These are phyloP conservation scores for Phrynocephalus versicolor DNA, from an alignment of 2,113 vertebrate species.

Conservation along the genomic window DNA sequence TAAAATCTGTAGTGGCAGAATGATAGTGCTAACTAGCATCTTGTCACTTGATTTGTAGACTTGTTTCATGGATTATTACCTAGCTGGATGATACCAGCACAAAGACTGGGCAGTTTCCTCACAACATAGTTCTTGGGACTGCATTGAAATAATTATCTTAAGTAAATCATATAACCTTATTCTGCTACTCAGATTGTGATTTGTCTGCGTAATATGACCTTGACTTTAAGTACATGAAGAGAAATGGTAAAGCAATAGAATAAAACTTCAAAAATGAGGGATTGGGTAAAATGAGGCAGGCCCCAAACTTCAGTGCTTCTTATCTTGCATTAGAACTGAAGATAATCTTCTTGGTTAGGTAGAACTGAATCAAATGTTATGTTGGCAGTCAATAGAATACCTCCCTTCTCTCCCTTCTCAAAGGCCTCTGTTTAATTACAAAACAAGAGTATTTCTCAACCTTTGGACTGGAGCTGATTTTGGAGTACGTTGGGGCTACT, in stretches of 20 bases:
- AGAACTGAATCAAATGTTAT: too few species aligned
- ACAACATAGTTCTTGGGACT: conserved; percentile 51
- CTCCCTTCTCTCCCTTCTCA: too few species aligned
- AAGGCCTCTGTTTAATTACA: too few species aligned
- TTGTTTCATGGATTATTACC: conserved; percentile 61
- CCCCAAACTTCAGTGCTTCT: too few species aligned
- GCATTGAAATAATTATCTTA: conserved; percentile 32
- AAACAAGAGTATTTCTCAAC: too few species aligned
- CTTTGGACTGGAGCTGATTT: too few species aligned
- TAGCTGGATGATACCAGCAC: conserved; percentile 46
- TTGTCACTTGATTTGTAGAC: conserved; percentile 54
- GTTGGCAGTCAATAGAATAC: too few species aligned
- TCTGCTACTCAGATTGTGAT: conserved; percentile 24
- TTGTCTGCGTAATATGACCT: conserved; percentile 41
- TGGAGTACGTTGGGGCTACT: too few species aligned
- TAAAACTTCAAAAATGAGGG: too few species aligned
- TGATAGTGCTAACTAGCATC: conserved; percentile 47
- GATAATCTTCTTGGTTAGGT: too few species aligned
- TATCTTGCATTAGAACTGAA: too few species aligned
- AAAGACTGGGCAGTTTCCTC: conserved; percentile 55
- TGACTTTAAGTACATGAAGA: conserved; percentile 49
- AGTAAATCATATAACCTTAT: conserved; percentile 12
- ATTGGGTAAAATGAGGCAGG: not conserved
- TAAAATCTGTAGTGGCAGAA: conserved; percentile 39
- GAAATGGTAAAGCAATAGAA: not conserved